These are phyloP conservation scores for Odontesthes bonariensis DNA, from an alignment of 2,113 vertebrate genomes.

Conservation along the genomic window DNA sequence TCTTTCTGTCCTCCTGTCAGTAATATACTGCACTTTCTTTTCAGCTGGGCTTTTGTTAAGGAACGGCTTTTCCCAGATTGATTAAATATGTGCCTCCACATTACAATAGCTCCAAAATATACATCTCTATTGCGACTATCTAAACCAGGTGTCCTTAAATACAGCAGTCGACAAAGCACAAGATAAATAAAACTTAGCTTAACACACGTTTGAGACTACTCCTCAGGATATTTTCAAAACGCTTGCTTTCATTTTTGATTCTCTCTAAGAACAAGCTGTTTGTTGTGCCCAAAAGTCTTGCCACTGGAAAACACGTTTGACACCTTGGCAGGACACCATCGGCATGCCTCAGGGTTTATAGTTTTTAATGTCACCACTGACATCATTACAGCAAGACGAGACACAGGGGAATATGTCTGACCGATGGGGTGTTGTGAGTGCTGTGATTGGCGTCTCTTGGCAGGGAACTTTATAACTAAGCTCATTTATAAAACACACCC, in stretches of 20 bases:
- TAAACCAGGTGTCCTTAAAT: constrained; percentile 2
- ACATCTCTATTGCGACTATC: background rate
- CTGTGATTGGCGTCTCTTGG: constrained; percentile 68
- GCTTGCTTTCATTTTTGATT: background rate
- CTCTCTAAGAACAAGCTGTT: background rate
- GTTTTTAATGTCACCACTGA: constrained; percentile 62
- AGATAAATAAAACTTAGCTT: background rate
- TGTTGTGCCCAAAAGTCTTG: constrained; percentile 31
- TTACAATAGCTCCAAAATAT: background rate
- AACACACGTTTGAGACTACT: background rate
- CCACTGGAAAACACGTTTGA: constrained; percentile 52
- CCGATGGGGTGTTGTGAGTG: constrained; percentile 31
- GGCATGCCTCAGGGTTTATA: constrained; percentile 43
- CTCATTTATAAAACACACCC: constrained; percentile 65
- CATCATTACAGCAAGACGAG: constrained; percentile 69
- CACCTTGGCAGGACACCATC: constrained; percentile 51
- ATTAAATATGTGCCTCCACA: background rate
- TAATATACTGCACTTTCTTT: constrained; percentile 29
- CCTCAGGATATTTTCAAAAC: background rate
- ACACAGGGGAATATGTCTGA: constrained; percentile 47
- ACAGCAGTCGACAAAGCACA: background rate
- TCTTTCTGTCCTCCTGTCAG: constrained; percentile 46
- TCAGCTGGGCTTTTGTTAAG: constrained; percentile 3
- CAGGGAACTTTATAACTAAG: constrained; percentile 67
- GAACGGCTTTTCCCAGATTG: background rate